phyloP scores from a whole-genome alignment of 2,113 vertebrate species.

The Syrrhaptes paradoxus region DNA sequence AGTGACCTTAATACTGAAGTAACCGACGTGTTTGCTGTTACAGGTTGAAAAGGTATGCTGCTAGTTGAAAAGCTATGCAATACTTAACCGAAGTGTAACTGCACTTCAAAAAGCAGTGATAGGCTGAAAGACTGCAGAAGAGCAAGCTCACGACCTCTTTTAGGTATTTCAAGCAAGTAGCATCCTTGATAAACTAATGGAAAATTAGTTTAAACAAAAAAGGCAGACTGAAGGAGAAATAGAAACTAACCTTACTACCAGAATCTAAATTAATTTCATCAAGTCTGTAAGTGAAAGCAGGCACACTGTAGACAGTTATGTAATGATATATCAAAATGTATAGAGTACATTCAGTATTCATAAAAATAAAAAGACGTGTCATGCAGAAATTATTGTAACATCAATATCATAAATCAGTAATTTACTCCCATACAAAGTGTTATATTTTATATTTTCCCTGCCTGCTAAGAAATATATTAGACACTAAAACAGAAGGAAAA shows the following conservation, averaged over 20 bases:
- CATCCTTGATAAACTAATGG: neutral
- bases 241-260: neutral
- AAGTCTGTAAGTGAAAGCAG: neutral
- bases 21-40: neutral
- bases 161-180: neutral
- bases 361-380: neutral
- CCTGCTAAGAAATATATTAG: neutral
- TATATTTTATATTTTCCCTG: neutral
- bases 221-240: neutral
- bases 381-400: neutral
- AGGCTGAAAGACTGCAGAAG: neutral
- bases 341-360: neutral
- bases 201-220: neutral
- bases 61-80: neutral
- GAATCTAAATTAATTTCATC: neutral
- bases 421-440: neutral
- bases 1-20: neutral
- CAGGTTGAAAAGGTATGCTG: neutral
- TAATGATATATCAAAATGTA: neutral
- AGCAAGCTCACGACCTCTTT: neutral
- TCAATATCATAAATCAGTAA: neutral
- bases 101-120: neutral
- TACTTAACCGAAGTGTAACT: neutral
- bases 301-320: neutral
- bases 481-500: neutral